Evolutionary conservation across 1,140 invertebrate species (phyloP), one percentile per base, ranked within the genome.

Genomic region (Uloborus diversus): DNA sequence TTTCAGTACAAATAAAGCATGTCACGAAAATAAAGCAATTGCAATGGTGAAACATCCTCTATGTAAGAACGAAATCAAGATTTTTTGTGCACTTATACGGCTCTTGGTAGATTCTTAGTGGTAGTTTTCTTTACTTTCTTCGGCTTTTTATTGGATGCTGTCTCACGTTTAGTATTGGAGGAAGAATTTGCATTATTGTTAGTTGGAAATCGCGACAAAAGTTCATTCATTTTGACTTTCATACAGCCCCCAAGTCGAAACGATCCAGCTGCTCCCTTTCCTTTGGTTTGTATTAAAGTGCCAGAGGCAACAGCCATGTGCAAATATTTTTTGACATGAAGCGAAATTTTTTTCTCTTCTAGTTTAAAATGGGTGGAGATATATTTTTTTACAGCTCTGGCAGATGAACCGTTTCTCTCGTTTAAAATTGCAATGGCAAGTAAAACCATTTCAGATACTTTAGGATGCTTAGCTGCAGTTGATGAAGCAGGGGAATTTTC

Each of bases 301-400:
- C 90, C 90, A n/a, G 86, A 87, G 0, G 86, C 86, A n/a, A 91
- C 89, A 30, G 90, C 89, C 33, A 84, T 84, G 83, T 89, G 90
- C 79, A 91, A 83, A 69, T 89, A 90, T 75, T 89, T 90, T 81
- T 89, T 85, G 62, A 90, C 90, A 85, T 90, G 90, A 17, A 89
- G 88, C 3, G 89, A 79, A 87, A 75, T 88, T 82, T 84, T 89
- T 78, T 90, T 89, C 17, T 87, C 86, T 84, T 90, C 90, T 17
- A 90, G 85, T 49, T 89, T 90, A 85, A 90, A 90, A 53, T 86
- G 88, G 4, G 87, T 86, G n/a, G 87, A 83, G 66, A 91, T 89
- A 85, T 91, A 91, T 84, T 91, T 91, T 84, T 91, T 91, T 84
- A 91, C 91, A 3, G 90, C 90, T 81, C 89, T 87, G 32, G 90